Evolutionary conservation across 2,888 invertebrate species (phyloP).

Genomic region (Octodonta nipae): DNA sequence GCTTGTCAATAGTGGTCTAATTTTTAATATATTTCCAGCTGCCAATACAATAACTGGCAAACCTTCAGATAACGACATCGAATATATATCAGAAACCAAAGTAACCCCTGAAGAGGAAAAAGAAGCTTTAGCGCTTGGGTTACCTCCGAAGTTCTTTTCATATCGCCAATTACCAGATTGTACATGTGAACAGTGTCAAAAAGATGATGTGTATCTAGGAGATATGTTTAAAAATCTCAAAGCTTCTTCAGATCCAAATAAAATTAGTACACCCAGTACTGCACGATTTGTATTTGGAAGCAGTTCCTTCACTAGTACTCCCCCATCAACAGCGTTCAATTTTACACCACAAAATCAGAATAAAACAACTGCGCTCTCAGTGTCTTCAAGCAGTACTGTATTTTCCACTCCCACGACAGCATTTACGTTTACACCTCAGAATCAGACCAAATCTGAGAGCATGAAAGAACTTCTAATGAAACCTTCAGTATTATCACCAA

Average conservation of each 20-base stretch:
- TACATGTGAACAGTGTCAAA: slow-evolving; percentile 47
- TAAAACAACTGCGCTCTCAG: slow-evolving; percentile 7
- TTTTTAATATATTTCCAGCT: too few relatives aligned
- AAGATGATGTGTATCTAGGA: slow-evolving; percentile 32
- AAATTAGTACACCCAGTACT: too few relatives aligned
- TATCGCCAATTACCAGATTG: slow-evolving; percentile 47
- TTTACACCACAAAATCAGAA: too few relatives aligned
- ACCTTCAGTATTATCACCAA: too few relatives aligned
- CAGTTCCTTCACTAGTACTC: background rate
- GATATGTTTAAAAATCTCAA: slow-evolving; percentile 11
- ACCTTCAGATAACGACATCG: slow-evolving; percentile 41
- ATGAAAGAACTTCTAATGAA: slow-evolving; percentile 13
- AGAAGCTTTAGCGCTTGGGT: slow-evolving; percentile 48
- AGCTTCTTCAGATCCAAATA: too few relatives aligned
- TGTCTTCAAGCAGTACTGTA: slow-evolving; percentile 5
- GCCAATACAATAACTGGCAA: too few relatives aligned
- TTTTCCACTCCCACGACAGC: slow-evolving; percentile 9
- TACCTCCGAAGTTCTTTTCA: slow-evolving; percentile 64
- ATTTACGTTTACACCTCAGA: slow-evolving; percentile 7
- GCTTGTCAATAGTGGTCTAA: too few relatives aligned
- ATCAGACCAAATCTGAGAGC: slow-evolving; percentile 9
- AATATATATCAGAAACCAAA: slow-evolving; percentile 49
- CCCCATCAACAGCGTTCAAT: slow-evolving; percentile 10
- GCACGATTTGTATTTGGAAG: too few relatives aligned
- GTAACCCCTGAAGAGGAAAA: slow-evolving; percentile 51